Evolutionary conservation across 2,888 invertebrate species (phyloP).

Genomic region (Choristoneura rosaceana): DNA sequence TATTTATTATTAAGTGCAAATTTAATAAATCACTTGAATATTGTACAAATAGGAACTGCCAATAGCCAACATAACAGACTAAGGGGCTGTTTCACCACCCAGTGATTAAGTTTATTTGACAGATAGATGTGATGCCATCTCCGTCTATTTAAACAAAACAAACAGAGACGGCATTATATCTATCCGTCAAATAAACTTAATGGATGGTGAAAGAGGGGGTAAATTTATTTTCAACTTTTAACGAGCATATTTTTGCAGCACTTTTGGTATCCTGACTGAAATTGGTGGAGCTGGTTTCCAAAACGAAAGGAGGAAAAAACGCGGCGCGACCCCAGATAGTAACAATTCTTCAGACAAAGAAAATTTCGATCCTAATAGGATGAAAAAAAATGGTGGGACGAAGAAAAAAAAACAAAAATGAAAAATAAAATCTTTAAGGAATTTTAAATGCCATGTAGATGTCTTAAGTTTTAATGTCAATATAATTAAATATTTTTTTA

Average conservation of each 20-base stretch:
- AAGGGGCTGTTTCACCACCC: too few relatives aligned
- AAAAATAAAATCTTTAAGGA: not conserved
- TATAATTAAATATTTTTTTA: slow-evolving; percentile 24
- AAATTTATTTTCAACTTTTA: not conserved
- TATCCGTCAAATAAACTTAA: too few relatives aligned
- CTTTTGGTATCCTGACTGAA: slow-evolving; percentile 59
- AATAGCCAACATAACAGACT: not conserved
- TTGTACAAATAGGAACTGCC: too few relatives aligned
- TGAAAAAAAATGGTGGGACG: slow-evolving; percentile 49
- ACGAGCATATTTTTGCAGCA: slow-evolving; percentile 59
- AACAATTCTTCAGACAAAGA: slow-evolving; percentile 79
- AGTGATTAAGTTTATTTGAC: too few relatives aligned
- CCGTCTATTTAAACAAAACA: too few relatives aligned
- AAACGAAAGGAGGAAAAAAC: slow-evolving; percentile 52
- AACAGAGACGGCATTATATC: too few relatives aligned
- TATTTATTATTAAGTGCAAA: too few relatives aligned
- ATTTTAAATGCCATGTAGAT: not conserved
- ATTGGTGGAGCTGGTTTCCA: slow-evolving; percentile 53
- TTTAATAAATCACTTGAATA: too few relatives aligned
- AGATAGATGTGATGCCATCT: too few relatives aligned
- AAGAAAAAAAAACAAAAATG: slow-evolving; percentile 50
- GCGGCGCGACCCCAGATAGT: slow-evolving; percentile 68
- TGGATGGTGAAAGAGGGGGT: too few relatives aligned
- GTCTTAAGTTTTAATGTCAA: slow-evolving; percentile 8
- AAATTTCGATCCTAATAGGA: slow-evolving; percentile 74